Percentiles rank a stretch among this genome's conserved stretches.
These are phyloP conservation scores for Nymphalis io DNA, from an alignment of 1,140 invertebrate species.

Conservation along the genomic window DNA sequence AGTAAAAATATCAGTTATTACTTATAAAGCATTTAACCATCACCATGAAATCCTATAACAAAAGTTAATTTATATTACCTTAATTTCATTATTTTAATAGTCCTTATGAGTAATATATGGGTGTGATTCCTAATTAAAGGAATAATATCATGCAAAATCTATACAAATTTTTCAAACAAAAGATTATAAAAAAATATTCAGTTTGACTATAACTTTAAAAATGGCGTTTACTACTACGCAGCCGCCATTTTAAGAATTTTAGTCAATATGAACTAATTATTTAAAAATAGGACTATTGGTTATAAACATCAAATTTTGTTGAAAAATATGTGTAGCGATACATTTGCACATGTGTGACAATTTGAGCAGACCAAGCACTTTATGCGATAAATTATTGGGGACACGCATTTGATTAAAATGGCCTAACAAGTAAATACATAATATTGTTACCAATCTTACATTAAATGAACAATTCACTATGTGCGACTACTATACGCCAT, in stretches of 20 bases:
- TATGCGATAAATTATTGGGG: constrained; percentile 59
- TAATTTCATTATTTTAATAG: constrained; percentile 13
- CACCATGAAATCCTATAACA: constrained; percentile 25
- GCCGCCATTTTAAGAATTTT: constrained; percentile 45
- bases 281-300: constrained; percentile 1
- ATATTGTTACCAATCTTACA: constrained; percentile 81
- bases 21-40: constrained; percentile 26
- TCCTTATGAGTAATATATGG: constrained; percentile 10
- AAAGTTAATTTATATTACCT: constrained; percentile 23
- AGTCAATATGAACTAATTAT: constrained; percentile 10
- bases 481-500: constrained; percentile 81
- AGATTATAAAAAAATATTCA: background rate
- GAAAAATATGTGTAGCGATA: constrained; percentile 45
- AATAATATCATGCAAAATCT: constrained; percentile 34
- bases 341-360: constrained; percentile 66
- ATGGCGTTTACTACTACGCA: constrained; percentile 15
- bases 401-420: constrained; percentile 70
- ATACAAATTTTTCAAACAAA: constrained; percentile 38
- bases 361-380: constrained; percentile 71
- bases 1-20: background rate
- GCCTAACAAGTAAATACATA: constrained; percentile 76
- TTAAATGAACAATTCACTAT: constrained; percentile 81
- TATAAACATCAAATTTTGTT: constrained; percentile 22
- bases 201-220: constrained; percentile 19
- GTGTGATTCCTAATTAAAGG: constrained; percentile 6